phyloP scores from a whole-genome alignment of 2,113 vertebrate genomes.

The Phaetusa simplex region DNA sequence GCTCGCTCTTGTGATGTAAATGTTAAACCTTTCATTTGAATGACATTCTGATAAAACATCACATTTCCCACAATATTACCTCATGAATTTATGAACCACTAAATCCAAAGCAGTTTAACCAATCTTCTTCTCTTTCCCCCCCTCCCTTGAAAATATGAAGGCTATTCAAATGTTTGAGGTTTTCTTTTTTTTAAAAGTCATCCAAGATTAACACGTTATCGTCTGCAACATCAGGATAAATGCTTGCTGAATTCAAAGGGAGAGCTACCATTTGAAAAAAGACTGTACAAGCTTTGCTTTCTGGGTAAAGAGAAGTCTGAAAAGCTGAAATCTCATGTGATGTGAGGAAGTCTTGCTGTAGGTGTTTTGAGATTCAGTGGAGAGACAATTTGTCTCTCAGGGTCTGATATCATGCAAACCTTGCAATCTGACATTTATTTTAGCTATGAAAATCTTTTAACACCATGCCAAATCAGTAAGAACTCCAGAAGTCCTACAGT shows the following conservation, averaged over 20 bases:
- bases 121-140: background rate
- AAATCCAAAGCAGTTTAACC: slow-evolving; percentile 70
- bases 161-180: slow-evolving; percentile 72
- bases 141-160: slow-evolving; percentile 63
- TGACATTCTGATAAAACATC: slow-evolving; percentile 97
- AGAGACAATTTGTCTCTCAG: slow-evolving; percentile 81
- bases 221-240: slow-evolving; percentile 71
- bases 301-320: slow-evolving; percentile 76
- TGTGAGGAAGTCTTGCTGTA: slow-evolving; percentile 65
- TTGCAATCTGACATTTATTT: slow-evolving; percentile 94
- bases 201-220: slow-evolving; percentile 73
- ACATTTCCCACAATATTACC: slow-evolving; percentile 79
- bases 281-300: slow-evolving; percentile 73
- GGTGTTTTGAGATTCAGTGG: slow-evolving; percentile 74
- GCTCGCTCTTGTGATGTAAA: slow-evolving; percentile 95
- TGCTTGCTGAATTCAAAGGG: slow-evolving; percentile 73
- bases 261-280: slow-evolving; percentile 85
- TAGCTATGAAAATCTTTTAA: slow-evolving; percentile 81
- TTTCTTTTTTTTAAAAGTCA: slow-evolving; percentile 62
- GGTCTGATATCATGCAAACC: slow-evolving; percentile 82
- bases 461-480: background rate
- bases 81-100: slow-evolving; percentile 78
- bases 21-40: slow-evolving; percentile 96
- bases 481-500: background rate
- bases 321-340: slow-evolving; percentile 81